These are phyloP conservation scores for Dexiosoma caninum DNA, from an alignment of 2,888 invertebrate species.

Conservation along the genomic window DNA sequence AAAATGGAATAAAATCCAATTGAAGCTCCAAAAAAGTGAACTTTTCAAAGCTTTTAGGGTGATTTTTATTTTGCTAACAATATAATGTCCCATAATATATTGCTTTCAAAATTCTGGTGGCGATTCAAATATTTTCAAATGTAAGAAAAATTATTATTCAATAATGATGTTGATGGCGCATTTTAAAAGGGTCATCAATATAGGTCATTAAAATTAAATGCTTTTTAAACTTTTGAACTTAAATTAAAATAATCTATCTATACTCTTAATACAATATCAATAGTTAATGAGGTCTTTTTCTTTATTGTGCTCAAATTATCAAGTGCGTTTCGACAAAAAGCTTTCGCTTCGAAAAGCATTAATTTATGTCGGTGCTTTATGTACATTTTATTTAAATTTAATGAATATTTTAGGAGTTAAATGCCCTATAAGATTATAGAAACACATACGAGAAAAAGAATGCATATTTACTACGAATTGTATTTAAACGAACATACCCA, in stretches of 20 bases:
- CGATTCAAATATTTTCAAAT: neutral
- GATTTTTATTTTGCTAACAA: neutral
- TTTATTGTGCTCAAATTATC: no score
- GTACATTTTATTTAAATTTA: no score
- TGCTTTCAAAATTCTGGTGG: neutral
- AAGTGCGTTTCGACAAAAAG: no score
- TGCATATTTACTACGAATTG: no score
- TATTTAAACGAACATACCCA: no score
- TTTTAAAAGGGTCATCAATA: neutral
- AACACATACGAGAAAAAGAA: no score
- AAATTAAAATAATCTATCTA: neutral
- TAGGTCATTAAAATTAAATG: neutral
- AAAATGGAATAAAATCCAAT: constrained; percentile 42
- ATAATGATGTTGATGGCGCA: neutral
- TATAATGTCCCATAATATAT: neutral
- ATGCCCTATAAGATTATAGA: no score
- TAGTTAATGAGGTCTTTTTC: neutral
- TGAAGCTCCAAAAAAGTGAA: neutral
- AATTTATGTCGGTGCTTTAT: no score
- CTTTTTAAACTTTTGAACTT: neutral
- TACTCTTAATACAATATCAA: neutral
- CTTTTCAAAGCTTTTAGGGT: neutral
- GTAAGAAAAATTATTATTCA: neutral
- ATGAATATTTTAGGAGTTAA: no score
- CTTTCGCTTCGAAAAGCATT: no score